phyloP scores from a whole-genome alignment of 1,140 invertebrate species.

The Helicoverpa armigera region DNA sequence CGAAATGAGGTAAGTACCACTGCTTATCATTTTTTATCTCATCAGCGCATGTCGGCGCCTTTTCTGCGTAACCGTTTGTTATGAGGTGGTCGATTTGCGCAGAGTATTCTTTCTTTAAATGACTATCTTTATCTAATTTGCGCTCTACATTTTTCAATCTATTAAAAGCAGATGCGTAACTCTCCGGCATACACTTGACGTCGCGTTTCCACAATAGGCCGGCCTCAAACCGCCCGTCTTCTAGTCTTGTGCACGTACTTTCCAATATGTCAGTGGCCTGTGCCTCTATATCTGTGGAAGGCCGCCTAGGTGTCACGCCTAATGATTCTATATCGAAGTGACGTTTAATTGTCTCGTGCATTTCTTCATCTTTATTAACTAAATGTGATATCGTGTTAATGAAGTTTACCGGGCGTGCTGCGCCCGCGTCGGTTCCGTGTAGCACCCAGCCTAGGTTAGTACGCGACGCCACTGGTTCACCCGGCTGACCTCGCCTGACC shows the following conservation, averaged over 20 bases:
- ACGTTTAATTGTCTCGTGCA: neutral
- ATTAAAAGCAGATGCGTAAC: constrained; percentile 3
- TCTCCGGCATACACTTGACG: constrained; percentile 9
- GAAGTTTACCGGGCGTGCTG: neutral
- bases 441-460: no score
- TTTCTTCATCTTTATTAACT: neutral
- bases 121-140: constrained; percentile 43
- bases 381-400: neutral
- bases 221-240: constrained; percentile 46
- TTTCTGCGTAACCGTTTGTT: constrained; percentile 36
- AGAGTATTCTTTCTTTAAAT: constrained; percentile 23
- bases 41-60: neutral
- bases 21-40: neutral
- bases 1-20: constrained; percentile 51
- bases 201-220: constrained; percentile 31
- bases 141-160: constrained; percentile 38
- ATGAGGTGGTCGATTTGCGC: constrained; percentile 24
- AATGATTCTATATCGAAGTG: constrained; percentile 12
- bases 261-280: constrained; percentile 18
- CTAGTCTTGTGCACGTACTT: constrained; percentile 13
- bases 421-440: neutral
- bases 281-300: constrained; percentile 1
- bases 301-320: no score
- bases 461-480: neutral
- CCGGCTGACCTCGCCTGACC: neutral